Percentiles rank a stretch among this genome's conserved stretches.
Evolutionary conservation across 2,888 invertebrate species (phyloP).

Genomic region (Aspidiotus rigidus): DNA sequence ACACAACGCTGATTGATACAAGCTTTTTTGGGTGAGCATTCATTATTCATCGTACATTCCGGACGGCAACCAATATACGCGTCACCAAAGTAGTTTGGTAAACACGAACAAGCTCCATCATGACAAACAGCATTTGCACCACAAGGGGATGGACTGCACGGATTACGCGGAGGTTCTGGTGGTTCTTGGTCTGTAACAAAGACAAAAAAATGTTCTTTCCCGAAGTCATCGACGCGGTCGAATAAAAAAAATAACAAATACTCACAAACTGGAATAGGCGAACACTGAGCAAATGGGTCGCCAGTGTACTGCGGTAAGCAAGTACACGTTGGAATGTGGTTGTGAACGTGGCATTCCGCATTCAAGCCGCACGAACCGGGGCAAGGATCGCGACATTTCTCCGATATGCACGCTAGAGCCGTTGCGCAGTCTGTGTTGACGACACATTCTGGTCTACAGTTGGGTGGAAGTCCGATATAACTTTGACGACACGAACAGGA

Average conservation of each 20-base stretch:
- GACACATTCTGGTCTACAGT: constrained; percentile 46
- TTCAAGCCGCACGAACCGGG: constrained; percentile 47
- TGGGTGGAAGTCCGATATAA: constrained; percentile 45
- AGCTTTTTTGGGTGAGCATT: constrained; percentile 58
- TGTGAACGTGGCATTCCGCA: constrained; percentile 45
- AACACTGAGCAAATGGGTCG: constrained; percentile 64
- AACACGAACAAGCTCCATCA: constrained; percentile 47
- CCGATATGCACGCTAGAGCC: constrained; percentile 46
- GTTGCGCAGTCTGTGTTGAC: constrained; percentile 47
- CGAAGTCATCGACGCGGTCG: neutral
- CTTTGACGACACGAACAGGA: constrained; percentile 45
- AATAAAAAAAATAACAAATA: constrained; percentile 14
- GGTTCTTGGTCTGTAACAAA: constrained; percentile 13
- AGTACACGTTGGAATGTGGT: constrained; percentile 46
- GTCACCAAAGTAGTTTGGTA: constrained; percentile 45
- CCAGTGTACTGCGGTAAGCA: constrained; percentile 58
- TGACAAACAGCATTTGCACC: constrained; percentile 59
- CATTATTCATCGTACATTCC: constrained; percentile 65
- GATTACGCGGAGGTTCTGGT: constrained; percentile 41
- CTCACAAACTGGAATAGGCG: constrained; percentile 47
- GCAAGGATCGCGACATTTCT: constrained; percentile 47
- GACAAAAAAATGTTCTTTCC: neutral
- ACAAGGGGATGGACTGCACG: constrained; percentile 54
- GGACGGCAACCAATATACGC: constrained; percentile 60
- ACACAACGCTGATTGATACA: constrained; percentile 66